Conservation (phyloP, 2,797 vertebrate genomes). For the Spheniscus humboldti region DNA sequence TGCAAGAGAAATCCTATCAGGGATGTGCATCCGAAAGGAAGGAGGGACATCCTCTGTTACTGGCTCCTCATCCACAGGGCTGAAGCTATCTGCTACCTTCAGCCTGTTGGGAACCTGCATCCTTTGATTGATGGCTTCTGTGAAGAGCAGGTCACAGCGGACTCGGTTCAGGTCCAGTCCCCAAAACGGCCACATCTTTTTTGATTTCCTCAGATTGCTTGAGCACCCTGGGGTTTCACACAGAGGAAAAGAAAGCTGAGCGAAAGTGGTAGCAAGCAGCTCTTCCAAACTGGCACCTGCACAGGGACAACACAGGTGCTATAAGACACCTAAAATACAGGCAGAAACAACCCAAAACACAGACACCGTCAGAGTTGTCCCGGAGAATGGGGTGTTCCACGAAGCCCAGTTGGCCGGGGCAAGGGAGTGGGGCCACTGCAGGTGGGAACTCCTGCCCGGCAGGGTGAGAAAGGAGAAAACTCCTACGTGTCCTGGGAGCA, state of each 20-base stretch:
- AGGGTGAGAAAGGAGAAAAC: not conserved
- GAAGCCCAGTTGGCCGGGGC: not conserved
- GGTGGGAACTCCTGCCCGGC: not conserved
- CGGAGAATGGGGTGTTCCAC: not conserved
- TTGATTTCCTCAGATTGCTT: not conserved
- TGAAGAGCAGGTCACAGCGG: conserved; percentile 62
- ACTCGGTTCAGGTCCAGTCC: not conserved
- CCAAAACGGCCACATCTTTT: conserved; percentile 20
- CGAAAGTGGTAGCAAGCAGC: not conserved
- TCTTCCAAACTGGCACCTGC: not conserved
- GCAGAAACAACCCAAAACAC: not conserved
- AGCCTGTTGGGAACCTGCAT: conserved; percentile 77
- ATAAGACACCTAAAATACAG: not conserved
- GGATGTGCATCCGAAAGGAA: conserved; percentile 75
- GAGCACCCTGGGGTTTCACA: not conserved
- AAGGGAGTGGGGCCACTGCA: not conserved
- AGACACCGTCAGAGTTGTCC: not conserved
- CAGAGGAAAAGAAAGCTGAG: not conserved
- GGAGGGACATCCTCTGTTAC: conserved; percentile 29
- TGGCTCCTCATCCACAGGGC: not conserved
- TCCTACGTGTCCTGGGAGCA: not conserved
- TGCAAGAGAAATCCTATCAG: conserved; percentile 75
- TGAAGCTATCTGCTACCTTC: conserved; percentile 48
- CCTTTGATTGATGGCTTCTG: conserved; percentile 72
- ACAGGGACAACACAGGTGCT: fast-evolving